phyloP scores from a whole-genome alignment of 2,797 vertebrate species.

The Oreonectes daqikongensis region DNA sequence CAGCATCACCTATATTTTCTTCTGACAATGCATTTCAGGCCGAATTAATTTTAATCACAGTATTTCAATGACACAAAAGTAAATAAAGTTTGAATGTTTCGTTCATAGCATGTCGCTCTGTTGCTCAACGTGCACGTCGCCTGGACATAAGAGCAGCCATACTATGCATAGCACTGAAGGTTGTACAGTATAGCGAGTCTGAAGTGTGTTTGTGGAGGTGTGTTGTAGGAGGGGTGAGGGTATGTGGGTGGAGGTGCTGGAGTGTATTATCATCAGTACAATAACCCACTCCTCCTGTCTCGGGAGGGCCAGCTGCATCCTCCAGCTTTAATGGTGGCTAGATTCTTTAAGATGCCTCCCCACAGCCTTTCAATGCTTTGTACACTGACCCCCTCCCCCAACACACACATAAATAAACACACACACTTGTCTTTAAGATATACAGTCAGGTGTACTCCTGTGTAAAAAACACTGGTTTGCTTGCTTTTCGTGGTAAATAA shows the following conservation, averaged over 20 bases:
- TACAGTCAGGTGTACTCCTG: conserved; percentile 24
- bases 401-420: conserved; percentile 36
- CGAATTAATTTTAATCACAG: background rate
- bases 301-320: conserved; percentile 60
- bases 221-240: conserved; percentile 43
- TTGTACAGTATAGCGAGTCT: conserved; percentile 12
- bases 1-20: too few species aligned
- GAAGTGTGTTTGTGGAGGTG: conserved; percentile 43
- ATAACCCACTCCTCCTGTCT: conserved; percentile 65
- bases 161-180: conserved; percentile 25
- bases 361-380: conserved; percentile 55
- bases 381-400: conserved; percentile 59
- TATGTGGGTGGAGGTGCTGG: conserved; percentile 57
- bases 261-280: conserved; percentile 66
- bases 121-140: background rate
- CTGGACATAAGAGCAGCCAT: conserved; percentile 25
- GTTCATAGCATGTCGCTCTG: conserved; percentile 18
- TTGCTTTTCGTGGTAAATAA: background rate
- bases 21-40: too few species aligned
- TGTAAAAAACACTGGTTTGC: background rate
- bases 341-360: conserved; percentile 69
- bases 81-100: conserved; percentile 1
- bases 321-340: conserved; percentile 73
- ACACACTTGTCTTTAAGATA: conserved; percentile 20
- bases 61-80: background rate